phyloP scores from a whole-genome alignment of 2,113 vertebrate species.

The Neopipo cinnamomea region DNA sequence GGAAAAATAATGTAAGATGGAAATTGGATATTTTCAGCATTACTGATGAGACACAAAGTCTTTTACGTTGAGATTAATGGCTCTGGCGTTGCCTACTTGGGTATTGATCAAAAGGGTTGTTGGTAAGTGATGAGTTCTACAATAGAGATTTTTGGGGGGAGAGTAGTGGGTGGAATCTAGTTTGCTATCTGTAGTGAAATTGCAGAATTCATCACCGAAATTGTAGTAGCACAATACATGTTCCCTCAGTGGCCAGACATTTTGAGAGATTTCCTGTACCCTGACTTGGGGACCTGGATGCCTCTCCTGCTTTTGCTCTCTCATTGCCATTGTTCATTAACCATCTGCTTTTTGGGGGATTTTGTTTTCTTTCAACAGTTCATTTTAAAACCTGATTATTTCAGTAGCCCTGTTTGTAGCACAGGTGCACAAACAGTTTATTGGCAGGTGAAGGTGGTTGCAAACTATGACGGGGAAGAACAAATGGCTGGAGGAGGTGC shows the following conservation, averaged over 20 bases:
- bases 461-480: background rate
- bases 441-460: background rate
- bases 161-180: no score
- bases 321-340: background rate
- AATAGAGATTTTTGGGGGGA: background rate
- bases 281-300: background rate
- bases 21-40: background rate
- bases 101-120: background rate
- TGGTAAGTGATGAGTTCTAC: background rate
- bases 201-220: background rate
- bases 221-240: background rate
- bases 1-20: background rate
- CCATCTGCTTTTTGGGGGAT: background rate
- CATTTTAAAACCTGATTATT: background rate
- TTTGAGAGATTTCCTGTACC: background rate
- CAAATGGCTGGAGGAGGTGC: background rate
- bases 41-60: background rate
- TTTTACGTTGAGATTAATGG: background rate
- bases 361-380: background rate
- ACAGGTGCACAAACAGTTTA: conserved; percentile 21
- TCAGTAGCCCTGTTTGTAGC: background rate
- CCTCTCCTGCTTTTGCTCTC: background rate
- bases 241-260: background rate
- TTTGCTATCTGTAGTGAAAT: background rate
- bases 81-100: background rate